Conservation (phyloP, 2,888 invertebrate species). For the Dolomedes plantarius region DNA sequence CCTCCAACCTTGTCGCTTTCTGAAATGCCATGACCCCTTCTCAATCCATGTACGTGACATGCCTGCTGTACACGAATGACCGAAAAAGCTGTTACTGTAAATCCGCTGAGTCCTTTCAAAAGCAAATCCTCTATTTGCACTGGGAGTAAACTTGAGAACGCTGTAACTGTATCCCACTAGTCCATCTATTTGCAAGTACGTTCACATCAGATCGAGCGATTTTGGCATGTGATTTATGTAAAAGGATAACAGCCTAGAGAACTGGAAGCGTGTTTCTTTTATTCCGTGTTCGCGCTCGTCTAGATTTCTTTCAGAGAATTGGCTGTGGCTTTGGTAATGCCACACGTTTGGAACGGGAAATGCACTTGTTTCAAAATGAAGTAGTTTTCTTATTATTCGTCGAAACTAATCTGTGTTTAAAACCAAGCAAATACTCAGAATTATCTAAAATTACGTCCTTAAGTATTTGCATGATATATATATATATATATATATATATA, state of each 20-base stretch:
- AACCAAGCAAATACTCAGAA: no score
- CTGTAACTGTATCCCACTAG: background rate
- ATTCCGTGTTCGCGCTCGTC: background rate
- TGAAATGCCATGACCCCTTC: background rate
- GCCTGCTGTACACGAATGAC: background rate
- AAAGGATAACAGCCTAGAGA: background rate
- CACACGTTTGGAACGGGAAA: no score
- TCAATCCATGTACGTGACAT: background rate
- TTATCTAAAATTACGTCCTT: no score
- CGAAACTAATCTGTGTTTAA: no score
- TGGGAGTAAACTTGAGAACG: background rate
- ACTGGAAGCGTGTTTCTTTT: background rate
- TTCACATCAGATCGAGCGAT: background rate
- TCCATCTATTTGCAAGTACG: constrained; percentile 1
- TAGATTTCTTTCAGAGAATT: no score
- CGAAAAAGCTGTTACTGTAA: background rate
- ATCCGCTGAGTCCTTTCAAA: background rate
- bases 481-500: no score
- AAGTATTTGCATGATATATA: no score
- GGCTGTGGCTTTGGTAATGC: no score
- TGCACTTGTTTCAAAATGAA: no score
- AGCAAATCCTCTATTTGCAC: background rate
- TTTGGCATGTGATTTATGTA: background rate
- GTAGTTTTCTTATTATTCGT: no score
- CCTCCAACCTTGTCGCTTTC: background rate